These are phyloP conservation scores for Notothenia rossii DNA, from an alignment of 2,113 vertebrate species.

Conservation along the genomic window DNA sequence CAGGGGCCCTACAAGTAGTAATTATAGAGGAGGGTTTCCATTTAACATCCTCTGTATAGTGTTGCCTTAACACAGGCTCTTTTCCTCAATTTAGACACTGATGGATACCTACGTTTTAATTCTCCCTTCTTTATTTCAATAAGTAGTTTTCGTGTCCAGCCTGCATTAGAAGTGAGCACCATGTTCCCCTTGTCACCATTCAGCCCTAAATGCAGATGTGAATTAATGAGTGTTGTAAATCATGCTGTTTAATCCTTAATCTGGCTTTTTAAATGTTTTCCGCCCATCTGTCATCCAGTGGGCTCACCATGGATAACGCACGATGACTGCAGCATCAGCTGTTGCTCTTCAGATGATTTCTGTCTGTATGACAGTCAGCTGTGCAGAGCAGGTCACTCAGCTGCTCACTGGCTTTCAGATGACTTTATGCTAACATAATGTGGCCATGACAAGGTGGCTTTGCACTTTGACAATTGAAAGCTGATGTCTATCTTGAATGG, in stretches of 20 bases:
- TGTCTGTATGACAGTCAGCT: constrained; percentile 37
- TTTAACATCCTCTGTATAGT: constrained; percentile 78
- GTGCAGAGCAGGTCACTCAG: constrained; percentile 23
- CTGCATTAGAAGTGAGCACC: constrained; percentile 17
- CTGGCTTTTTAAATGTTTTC: constrained; percentile 47
- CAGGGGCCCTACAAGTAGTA: constrained; percentile 72
- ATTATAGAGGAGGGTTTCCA: constrained; percentile 80
- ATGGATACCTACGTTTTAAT: constrained; percentile 47
- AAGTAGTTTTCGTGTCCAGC: not conserved
- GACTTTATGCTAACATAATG: constrained; percentile 39
- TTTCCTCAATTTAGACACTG: constrained; percentile 58
- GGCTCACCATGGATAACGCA: constrained; percentile 34
- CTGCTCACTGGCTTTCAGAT: constrained; percentile 45
- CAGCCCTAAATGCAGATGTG: not conserved
- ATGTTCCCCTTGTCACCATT: constrained; percentile 2
- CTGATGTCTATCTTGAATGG: constrained; percentile 25
- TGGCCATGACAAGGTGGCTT: constrained; percentile 46
- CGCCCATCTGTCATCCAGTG: constrained; percentile 49
- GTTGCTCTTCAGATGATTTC: constrained; percentile 34
- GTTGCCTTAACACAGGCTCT: constrained; percentile 74
- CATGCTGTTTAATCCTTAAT: constrained; percentile 43
- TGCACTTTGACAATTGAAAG: constrained; percentile 31
- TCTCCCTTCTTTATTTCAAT: constrained; percentile 4
- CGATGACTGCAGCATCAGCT: constrained; percentile 51
- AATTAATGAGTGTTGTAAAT: constrained; percentile 26